Base-by-base conservation (phyloP, 2,797 vertebrate species). In the Onychomys arenicola region DNA sequence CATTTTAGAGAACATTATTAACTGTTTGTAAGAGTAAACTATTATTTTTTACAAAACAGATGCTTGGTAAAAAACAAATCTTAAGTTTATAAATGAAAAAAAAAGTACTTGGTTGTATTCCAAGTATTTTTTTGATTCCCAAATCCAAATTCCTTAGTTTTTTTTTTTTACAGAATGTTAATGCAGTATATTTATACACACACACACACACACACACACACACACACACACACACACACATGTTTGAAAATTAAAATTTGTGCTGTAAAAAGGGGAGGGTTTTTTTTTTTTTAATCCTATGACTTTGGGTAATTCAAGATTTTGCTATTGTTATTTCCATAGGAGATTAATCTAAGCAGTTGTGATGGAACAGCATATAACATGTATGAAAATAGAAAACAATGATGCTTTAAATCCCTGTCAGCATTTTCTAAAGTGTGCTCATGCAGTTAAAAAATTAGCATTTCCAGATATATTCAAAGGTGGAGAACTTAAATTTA, bases 301-400 rank as follows among this genome's bases (percentile, higher is more conserved):
- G 69, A 37, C 8, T 83, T 92, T 57, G 32, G 57, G 43, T 94
- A 6, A 76, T 93, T 97, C 7, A 95, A 80, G 34, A 95, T 71
- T 16, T 95, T 95, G 0, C 6, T 83, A 83, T 11, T 81, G 91
- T 95, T 81, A 96, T 37, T 90, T 94, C 5, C 32, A 96, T 10
- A 69, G 25, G 40, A 0, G 61, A 57, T 93, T 1, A 1, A 65
- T 97, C 97, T 96, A 92, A 97, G 32, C 90, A 96, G 67, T 75
- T 71, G 77, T 46, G 46, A 96, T 23, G 84, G 91, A 25, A 61
- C 49, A 34, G 87, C n/a, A 96, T 43, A 37, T 73, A 97, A 85
- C 4, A 93, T 96, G n/a, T 94, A 93, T n/a, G n/a, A 23, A 93
- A 94, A 84, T 10, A 84, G 86, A 69, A 83, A 95, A 94, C 71